phyloP scores from a whole-genome alignment of 2,888 invertebrate genomes.

The Tetramorium bicarinatum region DNA sequence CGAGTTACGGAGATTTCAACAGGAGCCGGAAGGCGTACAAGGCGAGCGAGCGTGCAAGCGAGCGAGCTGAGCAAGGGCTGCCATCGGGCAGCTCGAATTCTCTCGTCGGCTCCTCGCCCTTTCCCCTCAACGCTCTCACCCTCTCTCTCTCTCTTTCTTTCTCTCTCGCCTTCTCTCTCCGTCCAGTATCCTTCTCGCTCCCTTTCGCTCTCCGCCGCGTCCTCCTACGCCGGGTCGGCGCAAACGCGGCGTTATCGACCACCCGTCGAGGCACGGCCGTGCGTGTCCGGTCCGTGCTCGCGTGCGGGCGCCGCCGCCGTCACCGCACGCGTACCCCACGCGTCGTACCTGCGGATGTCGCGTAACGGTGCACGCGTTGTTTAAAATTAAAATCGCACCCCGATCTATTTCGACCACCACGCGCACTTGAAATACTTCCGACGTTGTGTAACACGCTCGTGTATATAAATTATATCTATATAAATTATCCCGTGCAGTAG shows the following conservation, averaged over 20 bases:
- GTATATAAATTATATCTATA: not conserved
- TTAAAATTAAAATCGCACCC: constrained; percentile 22
- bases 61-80: constrained; percentile 21
- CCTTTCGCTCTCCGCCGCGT: not conserved
- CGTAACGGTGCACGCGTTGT: not conserved
- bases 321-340: constrained; percentile 8
- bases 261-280: constrained; percentile 58
- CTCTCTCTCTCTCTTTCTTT: not conserved
- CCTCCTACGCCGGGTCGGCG: constrained; percentile 76
- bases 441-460: constrained; percentile 6
- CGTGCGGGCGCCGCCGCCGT: not conserved
- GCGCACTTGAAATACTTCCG: constrained; percentile 19
- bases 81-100: constrained; percentile 53
- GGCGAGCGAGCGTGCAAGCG: constrained; percentile 25
- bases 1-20: constrained; percentile 86
- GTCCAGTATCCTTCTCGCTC: not conserved
- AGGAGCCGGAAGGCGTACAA: constrained; percentile 74
- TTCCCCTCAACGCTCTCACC: not conserved
- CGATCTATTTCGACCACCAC: constrained; percentile 18
- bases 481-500: too few relatives aligned
- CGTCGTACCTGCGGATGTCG: not conserved
- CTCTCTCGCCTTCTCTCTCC: not conserved
- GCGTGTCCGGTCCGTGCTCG: constrained; percentile 15
- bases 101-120: constrained; percentile 32
- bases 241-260: constrained; percentile 85